phyloP scores from a whole-genome alignment of 2,113 vertebrate species.

The Crotalus horridus region DNA sequence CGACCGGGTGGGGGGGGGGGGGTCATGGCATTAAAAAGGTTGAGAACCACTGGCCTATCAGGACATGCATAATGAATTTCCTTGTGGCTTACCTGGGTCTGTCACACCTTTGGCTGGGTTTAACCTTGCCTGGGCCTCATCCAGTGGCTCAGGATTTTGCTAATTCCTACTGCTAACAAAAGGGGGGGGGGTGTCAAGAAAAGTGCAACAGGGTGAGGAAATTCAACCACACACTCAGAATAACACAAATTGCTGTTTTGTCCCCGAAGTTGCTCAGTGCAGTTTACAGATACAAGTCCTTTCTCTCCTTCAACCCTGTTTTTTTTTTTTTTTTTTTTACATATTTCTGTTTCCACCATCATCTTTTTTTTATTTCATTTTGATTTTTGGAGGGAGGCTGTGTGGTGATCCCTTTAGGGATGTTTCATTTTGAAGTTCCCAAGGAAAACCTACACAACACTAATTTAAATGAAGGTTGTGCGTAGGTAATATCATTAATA shows the following conservation, averaged over 20 bases:
- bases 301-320: not conserved
- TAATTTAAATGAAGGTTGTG: constrained; percentile 48
- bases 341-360: not conserved
- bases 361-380: not conserved
- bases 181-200: not conserved
- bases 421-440: constrained; percentile 11
- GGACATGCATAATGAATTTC: not conserved
- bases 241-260: not conserved
- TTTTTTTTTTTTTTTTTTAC: not conserved
- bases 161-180: not conserved
- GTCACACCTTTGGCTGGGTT: not conserved
- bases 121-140: not conserved
- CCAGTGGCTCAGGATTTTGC: not conserved
- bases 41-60: not conserved
- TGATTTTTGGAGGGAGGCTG: constrained; percentile 2
- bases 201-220: not conserved
- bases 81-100: not conserved
- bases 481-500: constrained; percentile 51
- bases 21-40: too few relatives aligned
- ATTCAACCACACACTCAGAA: not conserved
- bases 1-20: too few relatives aligned
- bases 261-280: not conserved
- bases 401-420: constrained; percentile 27
- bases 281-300: not conserved
- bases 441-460: constrained; percentile 9